Conservation (phyloP, 2,888 invertebrate species). For the Leptinotarsa haldemani region DNA sequence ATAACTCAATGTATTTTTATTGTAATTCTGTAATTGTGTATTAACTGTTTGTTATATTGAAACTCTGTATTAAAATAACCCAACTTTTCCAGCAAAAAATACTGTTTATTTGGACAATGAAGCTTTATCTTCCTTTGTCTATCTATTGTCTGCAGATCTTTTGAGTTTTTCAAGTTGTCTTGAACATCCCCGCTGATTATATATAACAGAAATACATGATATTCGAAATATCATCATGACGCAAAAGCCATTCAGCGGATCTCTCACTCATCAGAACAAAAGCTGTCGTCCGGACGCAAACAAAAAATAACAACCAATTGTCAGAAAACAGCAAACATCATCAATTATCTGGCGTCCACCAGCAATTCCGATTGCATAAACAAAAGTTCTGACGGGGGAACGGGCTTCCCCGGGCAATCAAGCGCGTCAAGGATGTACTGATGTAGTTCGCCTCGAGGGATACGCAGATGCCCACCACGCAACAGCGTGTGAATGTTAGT, state of each 20-base stretch:
- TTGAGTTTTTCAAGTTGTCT: not conserved
- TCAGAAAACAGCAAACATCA: slow-evolving; percentile 48
- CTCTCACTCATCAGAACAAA: slow-evolving; percentile 6
- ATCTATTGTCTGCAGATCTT: not conserved
- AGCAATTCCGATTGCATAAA: slow-evolving; percentile 52
- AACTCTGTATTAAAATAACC: too few relatives aligned
- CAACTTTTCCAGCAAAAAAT: too few relatives aligned
- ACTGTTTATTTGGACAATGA: too few relatives aligned
- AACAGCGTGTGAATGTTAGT: slow-evolving; percentile 1
- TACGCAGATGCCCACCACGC: slow-evolving; percentile 45
- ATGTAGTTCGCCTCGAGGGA: slow-evolving; percentile 53
- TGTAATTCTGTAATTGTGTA: too few relatives aligned
- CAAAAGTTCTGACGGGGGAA: slow-evolving; percentile 54
- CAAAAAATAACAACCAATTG: slow-evolving; percentile 6
- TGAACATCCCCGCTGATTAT: not conserved
- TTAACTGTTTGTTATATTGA: too few relatives aligned
- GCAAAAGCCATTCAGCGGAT: not conserved
- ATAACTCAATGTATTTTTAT: too few relatives aligned
- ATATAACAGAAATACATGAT: not conserved
- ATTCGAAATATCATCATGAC: not conserved
- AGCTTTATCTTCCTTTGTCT: too few relatives aligned
- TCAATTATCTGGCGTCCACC: slow-evolving; percentile 49
- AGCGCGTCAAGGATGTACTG: slow-evolving; percentile 58
- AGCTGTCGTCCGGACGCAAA: not conserved
- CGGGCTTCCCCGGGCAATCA: slow-evolving; percentile 59